Percentiles rank a stretch among this genome's conserved stretches.
Evolutionary conservation across 2,797 vertebrate species (phyloP).

Genomic region (Thripadectes ignobilis): DNA sequence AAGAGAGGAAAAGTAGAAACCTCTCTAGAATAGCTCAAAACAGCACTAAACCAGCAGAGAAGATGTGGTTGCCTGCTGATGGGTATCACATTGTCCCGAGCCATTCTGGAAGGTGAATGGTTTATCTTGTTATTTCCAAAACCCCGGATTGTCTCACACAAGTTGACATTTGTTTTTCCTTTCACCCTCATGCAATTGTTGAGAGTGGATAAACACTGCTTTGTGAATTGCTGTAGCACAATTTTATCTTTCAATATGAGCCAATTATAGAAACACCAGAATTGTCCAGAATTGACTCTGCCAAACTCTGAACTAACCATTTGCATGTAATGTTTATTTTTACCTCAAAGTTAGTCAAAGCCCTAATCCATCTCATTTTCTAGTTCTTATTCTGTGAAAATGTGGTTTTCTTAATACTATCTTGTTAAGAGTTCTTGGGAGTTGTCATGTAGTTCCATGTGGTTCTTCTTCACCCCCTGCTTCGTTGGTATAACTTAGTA

Average conservation of each 20-base stretch:
- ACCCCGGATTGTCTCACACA: not conserved
- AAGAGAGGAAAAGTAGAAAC: not conserved
- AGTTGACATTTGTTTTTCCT: not conserved
- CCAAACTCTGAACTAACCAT: not conserved
- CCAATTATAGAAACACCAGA: not conserved
- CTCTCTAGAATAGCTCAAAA: not conserved
- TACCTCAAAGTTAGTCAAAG: not conserved
- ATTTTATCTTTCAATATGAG: not conserved
- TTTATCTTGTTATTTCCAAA: not conserved
- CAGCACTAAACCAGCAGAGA: not conserved
- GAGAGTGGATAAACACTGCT: not conserved
- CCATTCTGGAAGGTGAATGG: not conserved
- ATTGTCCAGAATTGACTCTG: not conserved
- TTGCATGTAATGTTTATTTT: not conserved
- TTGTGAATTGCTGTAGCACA: not conserved
- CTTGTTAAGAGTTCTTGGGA: not conserved
- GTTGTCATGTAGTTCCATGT: not conserved
- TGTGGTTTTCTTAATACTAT: not conserved
- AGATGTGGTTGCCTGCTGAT: not conserved
- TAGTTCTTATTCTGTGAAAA: not conserved
- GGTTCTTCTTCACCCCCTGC: not conserved
- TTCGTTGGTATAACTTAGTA: not conserved
- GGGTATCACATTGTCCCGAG: not conserved
- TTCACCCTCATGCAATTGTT: not conserved
- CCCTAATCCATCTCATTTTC: not conserved